Percentiles rank a stretch among this genome's conserved stretches.
These are phyloP conservation scores for Contarinia nasturtii DNA, from an alignment of 1,140 invertebrate genomes.

Conservation along the genomic window DNA sequence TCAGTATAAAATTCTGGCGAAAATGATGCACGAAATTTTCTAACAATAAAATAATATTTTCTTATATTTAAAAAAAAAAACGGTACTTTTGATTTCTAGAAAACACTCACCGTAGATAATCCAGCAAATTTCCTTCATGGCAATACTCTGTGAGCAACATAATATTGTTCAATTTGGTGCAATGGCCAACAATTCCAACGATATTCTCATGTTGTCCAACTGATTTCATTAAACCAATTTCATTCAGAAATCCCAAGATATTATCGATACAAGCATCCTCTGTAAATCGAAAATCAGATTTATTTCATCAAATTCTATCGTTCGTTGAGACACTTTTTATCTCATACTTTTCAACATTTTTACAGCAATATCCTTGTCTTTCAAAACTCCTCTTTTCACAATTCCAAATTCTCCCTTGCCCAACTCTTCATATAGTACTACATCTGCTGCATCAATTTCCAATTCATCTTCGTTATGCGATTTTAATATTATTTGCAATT, in stretches of 20 bases:
- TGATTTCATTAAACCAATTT: conserved; percentile 59
- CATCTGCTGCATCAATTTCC: conserved; percentile 40
- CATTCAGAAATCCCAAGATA: conserved; percentile 41
- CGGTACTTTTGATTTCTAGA: too few species aligned
- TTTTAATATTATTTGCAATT: too few species aligned
- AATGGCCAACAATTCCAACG: conserved; percentile 51
- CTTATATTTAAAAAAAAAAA: too few species aligned
- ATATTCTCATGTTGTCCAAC: conserved; percentile 49
- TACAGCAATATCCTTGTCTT: conserved; percentile 43
- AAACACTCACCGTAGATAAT: conserved; percentile 39
- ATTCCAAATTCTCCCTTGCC: conserved; percentile 71
- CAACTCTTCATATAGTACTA: conserved; percentile 43
- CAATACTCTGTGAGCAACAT: conserved; percentile 59
- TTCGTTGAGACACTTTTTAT: too few species aligned
- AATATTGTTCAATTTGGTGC: conserved; percentile 28
- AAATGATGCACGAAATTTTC: too few species aligned
- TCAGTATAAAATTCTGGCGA: too few species aligned
- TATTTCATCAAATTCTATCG: too few species aligned
- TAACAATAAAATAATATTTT: too few species aligned
- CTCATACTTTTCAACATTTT: conserved; percentile 57
- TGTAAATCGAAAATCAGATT: conserved; percentile 18
- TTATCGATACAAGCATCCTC: conserved; percentile 41
- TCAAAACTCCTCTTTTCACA: conserved; percentile 40
- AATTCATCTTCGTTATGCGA: conserved; percentile 33
- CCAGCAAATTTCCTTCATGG: conserved; percentile 49